These are phyloP conservation scores for Platorchestia sp. DNA, from an alignment of 1,140 invertebrate genomes.

Conservation along the genomic window DNA sequence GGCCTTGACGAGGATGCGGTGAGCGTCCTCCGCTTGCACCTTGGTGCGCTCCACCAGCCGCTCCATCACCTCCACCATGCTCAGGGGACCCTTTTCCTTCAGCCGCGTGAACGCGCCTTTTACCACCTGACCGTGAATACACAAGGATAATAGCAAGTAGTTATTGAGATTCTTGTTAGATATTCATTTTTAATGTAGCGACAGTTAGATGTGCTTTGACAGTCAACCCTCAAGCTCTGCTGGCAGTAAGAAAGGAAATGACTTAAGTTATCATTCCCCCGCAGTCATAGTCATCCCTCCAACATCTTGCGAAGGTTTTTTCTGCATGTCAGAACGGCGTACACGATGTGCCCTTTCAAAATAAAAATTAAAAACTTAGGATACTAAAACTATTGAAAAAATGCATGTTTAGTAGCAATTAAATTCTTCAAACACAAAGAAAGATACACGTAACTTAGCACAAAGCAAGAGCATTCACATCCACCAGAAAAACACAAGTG, in stretches of 20 bases:
- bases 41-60: conserved; percentile 78
- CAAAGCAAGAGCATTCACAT: too few relatives aligned
- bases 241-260: neutral
- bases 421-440: too few relatives aligned
- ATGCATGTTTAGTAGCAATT: too few relatives aligned
- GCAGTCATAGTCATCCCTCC: neutral
- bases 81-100: conserved; percentile 75
- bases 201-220: neutral
- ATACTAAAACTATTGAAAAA: too few relatives aligned
- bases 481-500: too few relatives aligned
- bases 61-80: conserved; percentile 79
- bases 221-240: neutral
- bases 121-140: conserved; percentile 70
- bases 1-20: conserved; percentile 77
- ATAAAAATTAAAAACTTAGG: too few relatives aligned
- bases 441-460: too few relatives aligned
- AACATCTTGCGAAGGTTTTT: neutral
- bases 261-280: neutral
- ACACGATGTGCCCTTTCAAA: too few relatives aligned
- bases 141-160: neutral
- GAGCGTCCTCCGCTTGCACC: conserved; percentile 77
- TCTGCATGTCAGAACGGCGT: too few relatives aligned
- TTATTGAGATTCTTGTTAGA: neutral
- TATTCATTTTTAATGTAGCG: neutral
- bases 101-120: conserved; percentile 75